Evolutionary conservation across 2,797 vertebrate genomes (phyloP), one percentile per base, ranked within the genome.

Genomic region (Florisuga fusca): DNA sequence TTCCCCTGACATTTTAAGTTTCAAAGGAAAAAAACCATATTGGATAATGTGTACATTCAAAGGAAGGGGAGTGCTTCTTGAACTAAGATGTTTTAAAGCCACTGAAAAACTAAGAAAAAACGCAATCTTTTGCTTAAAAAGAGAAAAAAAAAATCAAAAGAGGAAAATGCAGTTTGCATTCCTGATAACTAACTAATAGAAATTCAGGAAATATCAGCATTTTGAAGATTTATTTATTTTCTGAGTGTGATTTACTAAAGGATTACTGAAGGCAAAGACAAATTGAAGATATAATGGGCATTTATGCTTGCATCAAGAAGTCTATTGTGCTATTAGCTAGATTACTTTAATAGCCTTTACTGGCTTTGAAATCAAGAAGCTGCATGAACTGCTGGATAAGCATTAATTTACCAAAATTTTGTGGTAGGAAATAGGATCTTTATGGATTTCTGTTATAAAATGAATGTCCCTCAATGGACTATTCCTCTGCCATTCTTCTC

Each of bases 271-370:
- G 85, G 63, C 71, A 95, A 79, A 83, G 86, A 89, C 3, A 41
- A 88, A 87, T 87, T 86, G 81, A 92, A 92, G 72, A 89, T 91
- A 83, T 89, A 96, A 91, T 77, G 41, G 84, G 27, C 57, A 78
- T 93, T 95, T 96, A 96, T 93, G 75, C 64, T 85, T 96, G 82
- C 88, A 92, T 67, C 78, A 91, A 92, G 87, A 96, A 96, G 90
- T 93, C 69, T 92, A 86, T 93, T 96, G 75, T 95, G 79, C 87
- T 95, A 74, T 97, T 96, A 95, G 80, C 74, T 96, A 95, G 91
- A 93, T 98, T 96, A 92, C 87, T 89, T 95, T 96, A 96, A 90
- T 97, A 96, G 84, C 76, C 68, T 95, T 96, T 96, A 76, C 66
- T 87, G 90, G 81, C 89, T 94, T 94, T 95, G 94, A 96, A 96